phyloP scores from a whole-genome alignment of 2,888 invertebrate genomes.

The Cylindroiulus punctatus region DNA sequence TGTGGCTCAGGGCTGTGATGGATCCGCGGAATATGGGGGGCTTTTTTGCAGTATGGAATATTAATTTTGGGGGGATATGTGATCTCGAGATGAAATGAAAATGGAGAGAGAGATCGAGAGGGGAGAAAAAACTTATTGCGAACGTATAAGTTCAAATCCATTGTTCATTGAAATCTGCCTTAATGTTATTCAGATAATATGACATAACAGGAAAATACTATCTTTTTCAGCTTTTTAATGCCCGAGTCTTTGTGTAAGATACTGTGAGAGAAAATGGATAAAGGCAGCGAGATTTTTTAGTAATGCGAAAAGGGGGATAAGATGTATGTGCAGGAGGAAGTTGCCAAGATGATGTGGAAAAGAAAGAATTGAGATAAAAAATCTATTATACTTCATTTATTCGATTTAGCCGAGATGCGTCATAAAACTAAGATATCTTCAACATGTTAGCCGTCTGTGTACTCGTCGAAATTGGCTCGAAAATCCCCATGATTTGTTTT shows the following conservation, averaged over 20 bases:
- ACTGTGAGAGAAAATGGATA: background rate
- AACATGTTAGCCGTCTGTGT: background rate
- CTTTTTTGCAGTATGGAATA: background rate
- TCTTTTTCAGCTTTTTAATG: background rate
- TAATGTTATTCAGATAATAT: conserved; percentile 1
- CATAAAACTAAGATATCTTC: background rate
- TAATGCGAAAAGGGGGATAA: background rate
- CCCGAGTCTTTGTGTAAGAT: background rate
- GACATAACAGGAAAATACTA: background rate
- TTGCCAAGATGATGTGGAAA: background rate
- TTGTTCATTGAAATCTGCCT: conserved; percentile 1
- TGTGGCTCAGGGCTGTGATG: background rate
- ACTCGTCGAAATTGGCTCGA: background rate
- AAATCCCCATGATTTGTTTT: background rate
- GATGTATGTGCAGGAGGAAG: background rate
- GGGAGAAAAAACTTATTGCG: background rate
- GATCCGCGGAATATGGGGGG: background rate
- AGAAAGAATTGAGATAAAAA: conserved; percentile 1
- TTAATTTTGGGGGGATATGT: background rate
- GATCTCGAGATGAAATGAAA: background rate
- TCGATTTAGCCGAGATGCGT: background rate
- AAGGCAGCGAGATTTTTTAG: background rate
- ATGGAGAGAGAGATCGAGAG: background rate
- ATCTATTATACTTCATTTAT: conserved; percentile 1
- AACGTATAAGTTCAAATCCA: background rate